These are phyloP conservation scores for Hyppa rectilinea DNA, from an alignment of 2,888 invertebrate genomes.

Conservation along the genomic window DNA sequence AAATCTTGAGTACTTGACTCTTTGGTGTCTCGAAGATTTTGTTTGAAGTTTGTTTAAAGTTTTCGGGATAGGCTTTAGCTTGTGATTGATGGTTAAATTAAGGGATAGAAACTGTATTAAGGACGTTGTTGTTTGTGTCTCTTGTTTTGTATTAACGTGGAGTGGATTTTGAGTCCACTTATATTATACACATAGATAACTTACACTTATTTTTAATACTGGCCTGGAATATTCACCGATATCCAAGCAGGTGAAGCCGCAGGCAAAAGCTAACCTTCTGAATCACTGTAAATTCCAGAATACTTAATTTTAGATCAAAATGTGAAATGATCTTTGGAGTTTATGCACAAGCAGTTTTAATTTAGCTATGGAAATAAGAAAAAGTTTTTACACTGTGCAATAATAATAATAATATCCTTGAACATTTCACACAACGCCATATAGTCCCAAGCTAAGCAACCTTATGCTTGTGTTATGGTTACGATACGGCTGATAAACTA, in stretches of 20 bases:
- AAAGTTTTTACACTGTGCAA: too few relatives aligned
- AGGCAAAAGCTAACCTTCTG: too few relatives aligned
- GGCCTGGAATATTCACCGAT: too few relatives aligned
- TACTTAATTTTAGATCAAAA: background rate
- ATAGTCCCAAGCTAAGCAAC: too few relatives aligned
- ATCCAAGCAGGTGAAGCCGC: too few relatives aligned
- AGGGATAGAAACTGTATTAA: constrained; percentile 28
- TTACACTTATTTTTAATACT: too few relatives aligned
- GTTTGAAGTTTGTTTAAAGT: constrained; percentile 50
- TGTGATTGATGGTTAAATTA: constrained; percentile 41
- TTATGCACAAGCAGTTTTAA: background rate
- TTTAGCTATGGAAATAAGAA: background rate
- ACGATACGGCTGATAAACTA: too few relatives aligned
- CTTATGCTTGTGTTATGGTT: too few relatives aligned
- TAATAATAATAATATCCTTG: too few relatives aligned
- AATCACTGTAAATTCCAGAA: background rate
- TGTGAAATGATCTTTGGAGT: background rate
- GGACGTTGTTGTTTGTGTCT: background rate
- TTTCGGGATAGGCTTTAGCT: constrained; percentile 19
- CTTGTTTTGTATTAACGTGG: constrained; percentile 3
- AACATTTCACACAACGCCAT: too few relatives aligned
- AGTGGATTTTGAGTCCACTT: background rate
- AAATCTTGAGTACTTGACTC: constrained; percentile 38
- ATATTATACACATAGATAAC: too few relatives aligned
- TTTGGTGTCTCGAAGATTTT: constrained; percentile 52